Evolutionary conservation across 2,888 invertebrate genomes (phyloP).

Genomic region (Brachylomia viminalis): DNA sequence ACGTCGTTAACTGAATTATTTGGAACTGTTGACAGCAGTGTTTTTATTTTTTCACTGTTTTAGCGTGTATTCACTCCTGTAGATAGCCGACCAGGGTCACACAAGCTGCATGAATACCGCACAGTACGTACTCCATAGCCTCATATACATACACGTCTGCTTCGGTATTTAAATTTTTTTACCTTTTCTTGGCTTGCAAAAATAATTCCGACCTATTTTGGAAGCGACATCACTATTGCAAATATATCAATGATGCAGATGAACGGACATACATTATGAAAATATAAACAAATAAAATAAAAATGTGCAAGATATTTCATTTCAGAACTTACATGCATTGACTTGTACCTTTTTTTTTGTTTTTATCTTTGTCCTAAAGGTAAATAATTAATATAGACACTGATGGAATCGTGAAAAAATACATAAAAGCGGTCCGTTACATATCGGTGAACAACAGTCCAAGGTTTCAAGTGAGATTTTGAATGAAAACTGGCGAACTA

Average conservation of each 20-base stretch:
- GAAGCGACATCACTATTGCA: constrained; percentile 10
- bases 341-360: background rate
- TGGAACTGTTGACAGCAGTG: constrained; percentile 50
- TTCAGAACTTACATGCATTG: no score
- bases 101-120: constrained; percentile 85
- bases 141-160: constrained; percentile 72
- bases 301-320: background rate
- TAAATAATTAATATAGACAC: background rate
- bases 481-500: no score
- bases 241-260: constrained; percentile 42
- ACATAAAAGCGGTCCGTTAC: no score
- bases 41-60: constrained; percentile 75
- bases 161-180: constrained; percentile 36
- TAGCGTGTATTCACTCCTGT: constrained; percentile 82
- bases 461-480: no score
- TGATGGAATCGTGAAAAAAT: background rate
- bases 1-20: constrained; percentile 44
- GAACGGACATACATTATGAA: constrained; percentile 23
- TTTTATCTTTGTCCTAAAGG: background rate
- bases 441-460: no score
- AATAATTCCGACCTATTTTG: constrained; percentile 31
- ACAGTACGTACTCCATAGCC: constrained; percentile 80
- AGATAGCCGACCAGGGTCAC: constrained; percentile 84
- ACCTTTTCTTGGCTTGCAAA: constrained; percentile 15
- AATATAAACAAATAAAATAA: background rate